Evolutionary conservation across 2,797 vertebrate genomes (phyloP), one percentile per base, ranked within the genome.

Genomic region (Thripadectes ignobilis): DNA sequence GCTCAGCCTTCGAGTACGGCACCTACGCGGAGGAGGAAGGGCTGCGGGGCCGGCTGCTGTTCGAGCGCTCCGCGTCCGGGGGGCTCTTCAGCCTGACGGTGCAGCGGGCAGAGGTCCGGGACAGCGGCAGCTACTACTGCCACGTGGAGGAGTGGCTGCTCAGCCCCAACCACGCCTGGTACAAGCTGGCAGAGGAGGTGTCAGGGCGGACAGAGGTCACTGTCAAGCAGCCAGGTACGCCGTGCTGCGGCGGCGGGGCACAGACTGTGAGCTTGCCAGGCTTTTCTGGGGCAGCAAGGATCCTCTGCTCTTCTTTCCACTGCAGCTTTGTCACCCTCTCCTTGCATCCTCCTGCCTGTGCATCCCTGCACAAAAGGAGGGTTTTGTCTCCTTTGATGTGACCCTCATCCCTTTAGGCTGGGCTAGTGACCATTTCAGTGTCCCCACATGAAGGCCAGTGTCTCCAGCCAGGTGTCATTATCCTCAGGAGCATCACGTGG

Each of bases 111-210:
- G 99, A 99, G 96, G 98, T 98, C 95, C 98, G 98, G 4, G 99
- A 99, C 95, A 99, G 99, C 0, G 99, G 99, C 84, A 99, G 98
- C 49, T 99, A 99, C 98, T 99, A 99, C 97, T 99, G 99, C 97
- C 98, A 99, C 2, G 99, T 99, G 97, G 99, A 99, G 96, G 99
- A 99, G 96, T 99, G 99, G 99, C 98, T 99, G 94, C 98, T 98
- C 39, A 99, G 99, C 95, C 99, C 99, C 39, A 99, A 99, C 89
- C 99, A 99, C 0, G 98, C 98, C 87, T 99, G 99, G 99, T 99
- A 99, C 97, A 98, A 98, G 84, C 97, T 99, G 96, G 98, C 99
- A 0, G 97, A 98, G 91, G 99, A 99, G 91, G 97, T 98, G 20
- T 99, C 99, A 0, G 99, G 99, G 7, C 98, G 99, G 83, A 99